Conservation (phyloP, 1,140 invertebrate genomes). For the Procambarus virginalis region DNA sequence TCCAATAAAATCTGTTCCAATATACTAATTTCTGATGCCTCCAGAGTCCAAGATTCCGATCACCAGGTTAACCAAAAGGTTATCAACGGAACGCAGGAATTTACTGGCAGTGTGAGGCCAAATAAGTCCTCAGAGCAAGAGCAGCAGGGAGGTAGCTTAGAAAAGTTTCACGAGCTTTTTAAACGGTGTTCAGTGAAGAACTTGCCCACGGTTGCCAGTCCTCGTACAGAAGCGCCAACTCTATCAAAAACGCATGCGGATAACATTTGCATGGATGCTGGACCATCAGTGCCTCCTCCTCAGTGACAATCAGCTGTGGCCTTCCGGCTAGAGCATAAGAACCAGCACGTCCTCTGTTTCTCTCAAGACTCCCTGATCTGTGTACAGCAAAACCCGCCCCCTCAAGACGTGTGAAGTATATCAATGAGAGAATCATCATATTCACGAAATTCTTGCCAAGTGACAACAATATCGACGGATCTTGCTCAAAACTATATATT, state of each 20-base stretch:
- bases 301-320: neutral
- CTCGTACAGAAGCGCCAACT: neutral
- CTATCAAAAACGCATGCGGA: neutral
- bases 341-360: too few relatives aligned
- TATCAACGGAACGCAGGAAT: too few relatives aligned
- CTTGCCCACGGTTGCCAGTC: neutral
- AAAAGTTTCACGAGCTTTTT: conserved; percentile 31
- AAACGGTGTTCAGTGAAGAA: conserved; percentile 33
- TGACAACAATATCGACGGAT: too few relatives aligned
- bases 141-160: conserved; percentile 1
- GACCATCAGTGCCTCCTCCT: neutral
- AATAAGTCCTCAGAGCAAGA: neutral
- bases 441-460: too few relatives aligned
- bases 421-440: neutral
- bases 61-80: too few relatives aligned
- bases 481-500: neutral
- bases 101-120: too few relatives aligned
- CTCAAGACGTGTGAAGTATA: too few relatives aligned
- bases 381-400: neutral
- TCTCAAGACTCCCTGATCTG: neutral
- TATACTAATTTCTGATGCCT: too few relatives aligned
- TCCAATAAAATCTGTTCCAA: too few relatives aligned
- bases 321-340: too few relatives aligned
- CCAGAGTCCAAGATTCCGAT: too few relatives aligned
- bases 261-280: neutral